Conservation (phyloP, 2,797 vertebrate species). For the Acomys russatus region DNA sequence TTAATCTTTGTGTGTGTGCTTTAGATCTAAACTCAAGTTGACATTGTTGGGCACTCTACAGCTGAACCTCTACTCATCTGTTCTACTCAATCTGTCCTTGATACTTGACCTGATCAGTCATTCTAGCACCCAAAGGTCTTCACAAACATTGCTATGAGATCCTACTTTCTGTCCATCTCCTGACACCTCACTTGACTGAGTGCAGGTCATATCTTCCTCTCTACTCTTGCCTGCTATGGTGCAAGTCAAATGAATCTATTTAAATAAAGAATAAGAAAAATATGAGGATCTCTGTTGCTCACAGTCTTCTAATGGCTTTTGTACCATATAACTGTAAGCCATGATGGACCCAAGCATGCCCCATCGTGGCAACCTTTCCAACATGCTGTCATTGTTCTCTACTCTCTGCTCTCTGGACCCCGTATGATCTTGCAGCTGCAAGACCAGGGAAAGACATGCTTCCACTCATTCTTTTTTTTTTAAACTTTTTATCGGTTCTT, state of each 20-base stretch:
- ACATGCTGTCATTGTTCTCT: background rate
- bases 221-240: background rate
- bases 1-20: too few relatives aligned
- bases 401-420: background rate
- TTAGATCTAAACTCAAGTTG: background rate
- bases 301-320: background rate
- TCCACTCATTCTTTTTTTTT: background rate
- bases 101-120: background rate
- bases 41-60: background rate
- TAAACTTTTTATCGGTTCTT: background rate
- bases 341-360: background rate
- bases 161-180: background rate
- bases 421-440: background rate
- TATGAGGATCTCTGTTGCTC: background rate
- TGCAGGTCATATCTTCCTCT: background rate
- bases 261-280: background rate
- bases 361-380: background rate
- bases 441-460: background rate
- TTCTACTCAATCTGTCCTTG: background rate
- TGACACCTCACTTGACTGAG: background rate
- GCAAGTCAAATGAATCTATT: background rate
- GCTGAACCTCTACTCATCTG: background rate
- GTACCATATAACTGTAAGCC: background rate
- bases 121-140: background rate
- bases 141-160: background rate